phyloP scores from a whole-genome alignment of 2,113 vertebrate genomes.

The Tachycineta bicolor region DNA sequence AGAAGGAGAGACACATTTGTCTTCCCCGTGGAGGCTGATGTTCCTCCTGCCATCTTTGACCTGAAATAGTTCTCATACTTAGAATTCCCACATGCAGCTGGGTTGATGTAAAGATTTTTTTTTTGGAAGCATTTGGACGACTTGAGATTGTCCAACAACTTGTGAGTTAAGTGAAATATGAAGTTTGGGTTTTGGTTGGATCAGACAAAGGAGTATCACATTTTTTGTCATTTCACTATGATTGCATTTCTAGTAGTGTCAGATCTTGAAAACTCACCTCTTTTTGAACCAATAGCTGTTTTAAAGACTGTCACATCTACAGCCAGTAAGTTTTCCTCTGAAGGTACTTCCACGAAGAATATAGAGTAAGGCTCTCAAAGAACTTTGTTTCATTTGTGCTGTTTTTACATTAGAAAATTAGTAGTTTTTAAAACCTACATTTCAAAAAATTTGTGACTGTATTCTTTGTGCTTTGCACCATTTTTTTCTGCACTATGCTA shows the following conservation, averaged over 20 bases:
- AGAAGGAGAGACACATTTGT: not conserved
- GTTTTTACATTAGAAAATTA: not conserved
- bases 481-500: not conserved
- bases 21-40: not conserved
- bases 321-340: not conserved
- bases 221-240: not conserved
- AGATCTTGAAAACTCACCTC: not conserved
- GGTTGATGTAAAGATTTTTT: not conserved
- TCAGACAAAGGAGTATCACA: not conserved
- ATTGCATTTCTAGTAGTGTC: not conserved
- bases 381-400: not conserved
- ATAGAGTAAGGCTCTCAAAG: not conserved
- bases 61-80: not conserved
- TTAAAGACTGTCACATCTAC: not conserved
- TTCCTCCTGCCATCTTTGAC: not conserved
- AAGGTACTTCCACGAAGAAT: not conserved
- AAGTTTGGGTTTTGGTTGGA: not conserved
- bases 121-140: not conserved
- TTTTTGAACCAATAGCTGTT: not conserved
- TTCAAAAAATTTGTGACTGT: not conserved
- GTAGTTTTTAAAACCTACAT: not conserved
- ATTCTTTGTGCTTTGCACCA: not conserved
- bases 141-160: not conserved
- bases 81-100: not conserved
- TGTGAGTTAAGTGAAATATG: not conserved